These are phyloP conservation scores for Troides aeacus DNA, from an alignment of 2,888 invertebrate species.

Conservation along the genomic window DNA sequence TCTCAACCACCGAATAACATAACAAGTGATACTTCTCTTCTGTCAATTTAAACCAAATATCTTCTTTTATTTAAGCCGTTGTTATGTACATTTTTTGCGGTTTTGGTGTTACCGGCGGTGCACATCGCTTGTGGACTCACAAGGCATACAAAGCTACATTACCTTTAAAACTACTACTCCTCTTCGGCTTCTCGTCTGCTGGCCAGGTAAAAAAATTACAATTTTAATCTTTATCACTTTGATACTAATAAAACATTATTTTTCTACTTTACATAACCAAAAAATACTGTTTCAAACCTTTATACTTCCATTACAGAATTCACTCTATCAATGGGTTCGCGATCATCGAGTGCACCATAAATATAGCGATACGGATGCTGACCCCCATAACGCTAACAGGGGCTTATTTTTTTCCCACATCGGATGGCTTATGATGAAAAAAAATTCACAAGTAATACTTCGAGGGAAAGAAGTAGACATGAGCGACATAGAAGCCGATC, in stretches of 20 bases:
- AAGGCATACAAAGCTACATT: conserved; percentile 84
- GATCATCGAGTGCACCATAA: conserved; percentile 89
- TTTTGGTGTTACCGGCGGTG: conserved; percentile 86
- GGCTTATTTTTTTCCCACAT: conserved; percentile 95
- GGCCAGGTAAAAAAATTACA: conserved; percentile 80
- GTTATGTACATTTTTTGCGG: conserved; percentile 81
- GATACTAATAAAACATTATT: too few species aligned
- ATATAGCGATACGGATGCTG: conserved; percentile 90
- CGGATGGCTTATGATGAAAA: conserved; percentile 91
- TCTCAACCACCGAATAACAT: conserved; percentile 3
- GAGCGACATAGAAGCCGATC: conserved; percentile 86
- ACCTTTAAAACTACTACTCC: conserved; percentile 80
- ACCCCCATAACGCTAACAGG: conserved; percentile 89
- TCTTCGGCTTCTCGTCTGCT: conserved; percentile 81
- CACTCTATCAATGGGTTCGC: conserved; percentile 80
- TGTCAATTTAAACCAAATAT: background rate
- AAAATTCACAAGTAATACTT: conserved; percentile 88
- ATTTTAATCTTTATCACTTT: background rate
- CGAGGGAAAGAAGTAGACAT: conserved; percentile 89
- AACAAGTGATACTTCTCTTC: too few species aligned
- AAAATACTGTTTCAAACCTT: too few species aligned
- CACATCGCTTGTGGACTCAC: conserved; percentile 85
- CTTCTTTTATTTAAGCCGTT: conserved; percentile 55
- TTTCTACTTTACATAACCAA: too few species aligned
- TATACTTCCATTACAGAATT: conserved; percentile 48